Percentiles rank a stretch among this genome's conserved stretches.
Conservation (phyloP, 64 coral and sea anemone genomes). For the Astreopora myriophthalma region DNA sequence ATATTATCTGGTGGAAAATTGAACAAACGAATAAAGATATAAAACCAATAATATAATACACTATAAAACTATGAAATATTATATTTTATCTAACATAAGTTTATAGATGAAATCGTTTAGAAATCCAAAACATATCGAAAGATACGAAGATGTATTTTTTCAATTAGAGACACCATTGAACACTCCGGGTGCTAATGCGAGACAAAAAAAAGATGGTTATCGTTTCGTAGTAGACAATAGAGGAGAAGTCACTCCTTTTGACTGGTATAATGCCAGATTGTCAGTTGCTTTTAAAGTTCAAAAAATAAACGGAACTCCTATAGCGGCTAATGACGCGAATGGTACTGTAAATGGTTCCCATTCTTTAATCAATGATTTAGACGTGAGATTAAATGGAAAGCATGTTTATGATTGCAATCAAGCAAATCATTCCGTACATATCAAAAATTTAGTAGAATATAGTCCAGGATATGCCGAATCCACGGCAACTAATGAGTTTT, state of each 20-base stretch:
- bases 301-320: not conserved
- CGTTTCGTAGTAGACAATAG: not conserved
- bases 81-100: too few species aligned
- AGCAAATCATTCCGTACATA: not conserved
- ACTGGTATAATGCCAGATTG: not conserved
- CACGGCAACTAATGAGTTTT: slow-evolving; percentile 30
- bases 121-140: not conserved
- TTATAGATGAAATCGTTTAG: not conserved
- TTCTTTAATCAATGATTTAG: not conserved
- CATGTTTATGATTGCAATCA: too few species aligned
- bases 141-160: slow-evolving; percentile 22
- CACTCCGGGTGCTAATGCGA: not conserved
- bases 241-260: not conserved
- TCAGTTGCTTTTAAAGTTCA: not conserved
- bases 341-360: not conserved
- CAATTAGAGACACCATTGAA: not conserved
- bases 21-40: too few species aligned
- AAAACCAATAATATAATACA: too few species aligned
- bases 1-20: too few species aligned
- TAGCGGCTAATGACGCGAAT: not conserved
- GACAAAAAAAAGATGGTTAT: not conserved
- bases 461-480: not conserved
- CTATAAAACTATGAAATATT: too few species aligned
- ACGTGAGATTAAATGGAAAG: not conserved
- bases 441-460: slow-evolving; percentile 53